A percentile compares a stretch with the other conserved stretches of the same genome.
Conservation (phyloP, 2,888 invertebrate species). For the Drosophila mayaguana region DNA sequence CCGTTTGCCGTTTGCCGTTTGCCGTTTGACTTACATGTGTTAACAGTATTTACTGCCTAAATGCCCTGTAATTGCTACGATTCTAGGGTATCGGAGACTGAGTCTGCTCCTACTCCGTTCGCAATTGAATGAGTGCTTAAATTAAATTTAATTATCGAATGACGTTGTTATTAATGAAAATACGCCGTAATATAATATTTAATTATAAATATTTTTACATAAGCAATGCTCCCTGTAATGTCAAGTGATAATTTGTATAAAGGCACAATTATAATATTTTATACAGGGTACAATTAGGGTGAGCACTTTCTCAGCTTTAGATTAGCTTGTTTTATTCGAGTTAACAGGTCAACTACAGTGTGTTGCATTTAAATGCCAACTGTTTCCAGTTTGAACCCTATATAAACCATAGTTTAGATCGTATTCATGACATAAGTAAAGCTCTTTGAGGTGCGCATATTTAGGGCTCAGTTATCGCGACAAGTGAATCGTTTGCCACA, state of each 20-base stretch:
- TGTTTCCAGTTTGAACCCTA: slow-evolving; percentile 30
- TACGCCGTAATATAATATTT: no score
- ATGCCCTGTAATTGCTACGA: slow-evolving; percentile 20
- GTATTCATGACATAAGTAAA: slow-evolving; percentile 40
- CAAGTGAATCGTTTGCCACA: slow-evolving; percentile 60
- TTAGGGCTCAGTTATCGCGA: slow-evolving; percentile 63
- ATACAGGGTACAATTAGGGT: slow-evolving; percentile 3
- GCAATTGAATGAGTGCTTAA: no score
- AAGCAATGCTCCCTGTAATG: no score
- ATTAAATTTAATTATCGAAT: no score
- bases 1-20: slow-evolving; percentile 34
- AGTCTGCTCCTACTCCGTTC: no score
- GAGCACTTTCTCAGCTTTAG: no score
- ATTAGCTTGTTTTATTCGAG: slow-evolving; percentile 1
- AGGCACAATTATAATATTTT: no score
- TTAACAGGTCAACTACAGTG: slow-evolving; percentile 45
- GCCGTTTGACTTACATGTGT: slow-evolving; percentile 71
- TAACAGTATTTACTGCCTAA: slow-evolving; percentile 15
- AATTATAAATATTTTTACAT: no score
- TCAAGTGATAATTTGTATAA: no score
- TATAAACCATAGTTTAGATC: slow-evolving; percentile 32
- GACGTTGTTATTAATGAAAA: no score
- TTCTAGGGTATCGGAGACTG: not conserved
- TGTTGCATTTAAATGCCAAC: slow-evolving; percentile 48
- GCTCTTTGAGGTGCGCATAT: slow-evolving; percentile 33